phyloP scores from a whole-genome alignment of 2,113 vertebrate species.

The Protomyctophum bolini region DNA sequence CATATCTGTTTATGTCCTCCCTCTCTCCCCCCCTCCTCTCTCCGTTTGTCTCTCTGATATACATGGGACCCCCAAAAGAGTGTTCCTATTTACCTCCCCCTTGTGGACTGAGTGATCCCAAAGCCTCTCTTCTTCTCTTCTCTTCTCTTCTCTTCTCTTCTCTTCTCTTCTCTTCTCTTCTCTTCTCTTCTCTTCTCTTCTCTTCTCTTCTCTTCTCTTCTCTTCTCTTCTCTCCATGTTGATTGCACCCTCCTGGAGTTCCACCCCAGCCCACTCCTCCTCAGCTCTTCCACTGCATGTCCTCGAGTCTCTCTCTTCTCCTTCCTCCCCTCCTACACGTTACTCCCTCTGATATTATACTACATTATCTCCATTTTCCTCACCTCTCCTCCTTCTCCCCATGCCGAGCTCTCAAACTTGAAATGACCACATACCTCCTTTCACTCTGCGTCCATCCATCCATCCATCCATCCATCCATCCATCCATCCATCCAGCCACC shows the following conservation, averaged over 20 bases:
- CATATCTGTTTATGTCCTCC: conserved; percentile 14
- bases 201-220: conserved; percentile 1
- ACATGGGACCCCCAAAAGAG: conserved; percentile 50
- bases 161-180: conserved; percentile 37
- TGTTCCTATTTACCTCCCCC: neutral
- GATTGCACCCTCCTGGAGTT: no score
- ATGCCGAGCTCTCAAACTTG: conserved; percentile 66
- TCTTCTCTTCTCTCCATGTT: conserved; percentile 19
- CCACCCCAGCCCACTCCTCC: no score
- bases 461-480: conserved; percentile 24
- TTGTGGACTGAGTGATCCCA: neutral
- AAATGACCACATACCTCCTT: conserved; percentile 72
- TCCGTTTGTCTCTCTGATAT: conserved; percentile 38
- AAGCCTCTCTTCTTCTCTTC: conserved; percentile 12
- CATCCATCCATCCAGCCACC: conserved; percentile 31
- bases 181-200: conserved; percentile 19
- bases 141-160: conserved; percentile 36
- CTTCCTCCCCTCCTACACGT: no score
- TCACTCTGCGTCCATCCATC: conserved; percentile 62
- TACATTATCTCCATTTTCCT: conserved; percentile 37
- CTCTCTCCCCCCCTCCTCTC: neutral
- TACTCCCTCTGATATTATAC: no score
- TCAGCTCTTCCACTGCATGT: no score
- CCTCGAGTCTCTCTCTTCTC: no score
- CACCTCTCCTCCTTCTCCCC: conserved; percentile 46